phyloP scores from a whole-genome alignment of 2,113 vertebrate genomes.

The Lontra canadensis region DNA sequence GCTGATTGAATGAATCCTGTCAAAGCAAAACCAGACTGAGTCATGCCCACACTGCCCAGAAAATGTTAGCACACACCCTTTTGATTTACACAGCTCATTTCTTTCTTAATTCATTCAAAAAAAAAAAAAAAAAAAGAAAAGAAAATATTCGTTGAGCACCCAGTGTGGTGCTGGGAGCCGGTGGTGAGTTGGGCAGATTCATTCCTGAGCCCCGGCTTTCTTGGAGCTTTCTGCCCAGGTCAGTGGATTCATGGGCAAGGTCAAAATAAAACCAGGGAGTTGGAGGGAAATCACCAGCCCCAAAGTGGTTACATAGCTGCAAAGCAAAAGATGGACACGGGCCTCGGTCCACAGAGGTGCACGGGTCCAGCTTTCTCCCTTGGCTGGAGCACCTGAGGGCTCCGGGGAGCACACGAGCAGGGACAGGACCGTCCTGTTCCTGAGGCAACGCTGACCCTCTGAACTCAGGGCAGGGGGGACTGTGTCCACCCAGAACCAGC shows the following conservation, averaged over 20 bases:
- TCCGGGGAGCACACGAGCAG: slow-evolving; percentile 14
- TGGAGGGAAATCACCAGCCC: not conserved
- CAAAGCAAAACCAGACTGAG: not conserved
- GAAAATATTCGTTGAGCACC: not conserved
- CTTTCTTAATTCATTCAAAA: not conserved
- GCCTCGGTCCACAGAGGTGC: not conserved
- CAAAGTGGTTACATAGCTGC: not conserved
- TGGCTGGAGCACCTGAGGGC: slow-evolving; percentile 6
- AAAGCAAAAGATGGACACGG: not conserved
- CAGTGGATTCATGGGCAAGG: not conserved
- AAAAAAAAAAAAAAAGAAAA: not conserved
- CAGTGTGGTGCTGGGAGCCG: not conserved
- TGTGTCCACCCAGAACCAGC: slow-evolving; percentile 78
- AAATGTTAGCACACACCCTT: not conserved
- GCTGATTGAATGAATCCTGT: not conserved
- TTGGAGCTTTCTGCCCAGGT: not conserved
- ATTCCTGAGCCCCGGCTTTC: not conserved
- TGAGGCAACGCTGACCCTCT: slow-evolving; percentile 78
- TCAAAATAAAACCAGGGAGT: not conserved
- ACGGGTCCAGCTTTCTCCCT: not conserved
- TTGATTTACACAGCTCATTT: not conserved
- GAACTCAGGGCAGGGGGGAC: slow-evolving; percentile 75
- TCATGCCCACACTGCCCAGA: not conserved
- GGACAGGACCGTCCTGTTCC: slow-evolving; percentile 74
- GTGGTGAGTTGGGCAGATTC: not conserved